Base-by-base conservation (phyloP, 2,888 invertebrate species). In the Hipparchia semele region DNA sequence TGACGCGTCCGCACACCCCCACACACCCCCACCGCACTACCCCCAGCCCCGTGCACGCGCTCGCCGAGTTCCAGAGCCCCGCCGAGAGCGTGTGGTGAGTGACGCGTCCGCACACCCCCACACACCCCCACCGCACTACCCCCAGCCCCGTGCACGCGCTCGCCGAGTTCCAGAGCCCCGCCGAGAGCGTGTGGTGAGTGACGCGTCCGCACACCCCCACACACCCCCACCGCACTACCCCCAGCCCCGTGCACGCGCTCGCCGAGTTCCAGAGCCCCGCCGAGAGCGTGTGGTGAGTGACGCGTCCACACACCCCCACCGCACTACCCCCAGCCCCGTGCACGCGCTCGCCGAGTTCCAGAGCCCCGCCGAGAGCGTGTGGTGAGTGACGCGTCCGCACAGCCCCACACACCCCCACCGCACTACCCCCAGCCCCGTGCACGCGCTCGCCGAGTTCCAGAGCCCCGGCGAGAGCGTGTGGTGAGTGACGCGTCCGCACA, bases 281-380 rank as follows among this genome's bases (percentile, higher is more conserved):
- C 33, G 98, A 98, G 4, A 89, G 86, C 69, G 92, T 93, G 0
- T 60, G 59, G 59, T 60, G 59, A 60, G 59, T 56, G 12, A 10
- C 53, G 12, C 12, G 3, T 4, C 39, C 39, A 54, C 9, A 3
- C 53, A 10, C 53, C 53, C 6, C 53, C 53, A 54, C 23, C 23
- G 7, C 8, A 10, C 23, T 6, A 58, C 58, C n/a, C 98, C 99
- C 83, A 98, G 98, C 87, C 99, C 99, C 46, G 97, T 99, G 85
- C 98, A 98, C 90, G 99, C 98, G 53, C 95, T 99, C 46, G 98
- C 98, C 7, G 99, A 99, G 95, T 99, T 99, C 95, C 98, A 98
- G 92, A 98, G 98, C 86, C 98, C 98, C 33, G 97, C 98, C 33
- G 98, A 98, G 4, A 89, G 86, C 69, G 92, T 93, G 0, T 60